phyloP scores from a whole-genome alignment of 2,113 vertebrate genomes.

The Cynopterus brachyotis region DNA sequence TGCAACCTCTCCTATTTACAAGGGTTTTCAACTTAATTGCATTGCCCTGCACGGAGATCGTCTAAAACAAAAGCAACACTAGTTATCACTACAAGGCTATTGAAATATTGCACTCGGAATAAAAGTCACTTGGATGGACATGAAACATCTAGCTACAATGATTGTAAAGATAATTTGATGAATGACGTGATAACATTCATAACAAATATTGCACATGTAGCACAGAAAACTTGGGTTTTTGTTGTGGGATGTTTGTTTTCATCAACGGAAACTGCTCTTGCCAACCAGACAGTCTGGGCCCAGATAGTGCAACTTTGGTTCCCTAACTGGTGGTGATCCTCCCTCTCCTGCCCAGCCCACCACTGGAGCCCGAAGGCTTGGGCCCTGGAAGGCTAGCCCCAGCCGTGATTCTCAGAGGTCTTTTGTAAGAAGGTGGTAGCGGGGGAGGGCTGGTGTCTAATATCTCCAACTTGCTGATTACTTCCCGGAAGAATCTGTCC shows the following conservation, averaged over 20 bases:
- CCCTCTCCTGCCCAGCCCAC: not conserved
- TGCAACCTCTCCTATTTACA: conserved; percentile 91
- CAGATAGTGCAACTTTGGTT: conserved; percentile 74
- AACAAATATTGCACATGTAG: conserved; percentile 90
- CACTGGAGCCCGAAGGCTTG: fast-evolving
- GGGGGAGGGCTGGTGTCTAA: not conserved
- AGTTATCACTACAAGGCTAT: conserved; percentile 88
- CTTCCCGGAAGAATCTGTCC: not conserved
- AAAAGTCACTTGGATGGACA: conserved; percentile 87
- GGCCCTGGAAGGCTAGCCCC: not conserved
- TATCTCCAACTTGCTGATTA: not conserved
- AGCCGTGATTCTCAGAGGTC: not conserved
- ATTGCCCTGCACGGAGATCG: conserved; percentile 86
- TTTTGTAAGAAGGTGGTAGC: not conserved
- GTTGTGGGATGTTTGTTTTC: conserved; percentile 68
- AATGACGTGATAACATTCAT: conserved; percentile 86
- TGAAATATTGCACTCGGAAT: conserved; percentile 89
- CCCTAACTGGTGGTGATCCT: conserved; percentile 48
- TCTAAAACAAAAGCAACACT: conserved; percentile 88
- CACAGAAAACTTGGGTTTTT: conserved; percentile 79
- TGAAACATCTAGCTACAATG: conserved; percentile 85
- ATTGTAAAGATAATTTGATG: conserved; percentile 81
- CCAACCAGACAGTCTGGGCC: conserved; percentile 64
- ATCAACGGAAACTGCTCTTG: conserved; percentile 71
- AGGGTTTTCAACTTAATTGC: conserved; percentile 81